Percentiles rank a stretch among this genome's conserved stretches.
Evolutionary conservation across 2,113 vertebrate genomes (phyloP).

Genomic region (Leptocoma aspasia): DNA sequence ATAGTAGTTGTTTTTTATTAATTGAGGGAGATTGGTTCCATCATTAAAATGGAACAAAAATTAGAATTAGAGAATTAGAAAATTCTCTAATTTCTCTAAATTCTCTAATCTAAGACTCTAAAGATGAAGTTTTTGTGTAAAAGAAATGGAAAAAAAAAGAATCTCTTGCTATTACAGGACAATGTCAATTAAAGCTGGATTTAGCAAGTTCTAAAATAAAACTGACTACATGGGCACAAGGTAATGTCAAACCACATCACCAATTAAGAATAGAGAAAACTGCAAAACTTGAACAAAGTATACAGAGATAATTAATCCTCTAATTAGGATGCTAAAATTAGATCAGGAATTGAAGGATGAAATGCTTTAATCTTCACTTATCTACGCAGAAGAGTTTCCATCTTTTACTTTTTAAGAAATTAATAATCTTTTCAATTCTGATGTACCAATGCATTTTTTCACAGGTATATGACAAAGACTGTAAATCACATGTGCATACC

Average conservation of each 20-base stretch:
- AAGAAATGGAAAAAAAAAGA: background rate
- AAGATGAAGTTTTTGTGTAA: background rate
- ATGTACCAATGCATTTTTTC: background rate
- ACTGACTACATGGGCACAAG: background rate
- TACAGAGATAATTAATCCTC: background rate
- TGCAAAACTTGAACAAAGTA: background rate
- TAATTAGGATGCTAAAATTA: conserved; percentile 27
- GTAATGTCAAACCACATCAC: background rate
- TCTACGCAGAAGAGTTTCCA: background rate
- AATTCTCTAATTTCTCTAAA: no score
- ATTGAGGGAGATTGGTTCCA: background rate
- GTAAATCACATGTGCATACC: background rate
- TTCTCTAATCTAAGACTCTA: background rate
- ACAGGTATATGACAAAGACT: background rate
- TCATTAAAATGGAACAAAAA: background rate
- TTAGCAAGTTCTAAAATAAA: conserved; percentile 5
- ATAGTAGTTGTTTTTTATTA: background rate
- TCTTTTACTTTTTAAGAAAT: background rate
- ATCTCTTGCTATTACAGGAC: background rate
- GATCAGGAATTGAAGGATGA: background rate
- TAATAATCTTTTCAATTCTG: background rate
- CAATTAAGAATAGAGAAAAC: background rate
- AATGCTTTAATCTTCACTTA: background rate
- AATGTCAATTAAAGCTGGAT: background rate
- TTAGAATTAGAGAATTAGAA: no score